phyloP scores from a whole-genome alignment of 2,797 vertebrate genomes.

The Crenuchus spilurus region DNA sequence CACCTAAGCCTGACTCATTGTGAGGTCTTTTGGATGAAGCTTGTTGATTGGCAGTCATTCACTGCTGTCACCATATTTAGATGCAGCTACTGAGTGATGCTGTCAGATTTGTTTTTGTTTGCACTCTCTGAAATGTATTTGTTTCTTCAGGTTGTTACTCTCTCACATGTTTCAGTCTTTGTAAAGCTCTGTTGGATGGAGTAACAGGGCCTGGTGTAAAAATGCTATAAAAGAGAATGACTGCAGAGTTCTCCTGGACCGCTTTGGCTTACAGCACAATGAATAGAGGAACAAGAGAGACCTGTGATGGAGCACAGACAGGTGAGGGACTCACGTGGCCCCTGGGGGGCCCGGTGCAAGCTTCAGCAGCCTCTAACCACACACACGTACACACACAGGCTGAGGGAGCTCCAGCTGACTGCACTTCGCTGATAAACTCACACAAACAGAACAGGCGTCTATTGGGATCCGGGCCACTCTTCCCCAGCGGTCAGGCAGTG shows the following conservation, averaged over 20 bases:
- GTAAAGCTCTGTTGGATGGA: not conserved
- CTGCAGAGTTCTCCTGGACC: slow-evolving; percentile 1
- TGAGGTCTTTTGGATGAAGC: not conserved
- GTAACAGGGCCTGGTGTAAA: not conserved
- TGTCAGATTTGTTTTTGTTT: not conserved
- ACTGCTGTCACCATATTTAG: not conserved
- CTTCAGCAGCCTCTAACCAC: slow-evolving; percentile 7
- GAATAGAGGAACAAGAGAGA: slow-evolving; percentile 33
- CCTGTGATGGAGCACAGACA: slow-evolving; percentile 39
- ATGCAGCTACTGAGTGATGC: not conserved
- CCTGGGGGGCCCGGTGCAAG: slow-evolving; percentile 1
- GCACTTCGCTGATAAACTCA: slow-evolving; percentile 58
- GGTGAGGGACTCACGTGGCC: slow-evolving; percentile 18
- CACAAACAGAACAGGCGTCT: slow-evolving; percentile 54
- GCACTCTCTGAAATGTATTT: not conserved
- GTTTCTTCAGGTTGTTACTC: not conserved
- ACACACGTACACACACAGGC: slow-evolving; percentile 43
- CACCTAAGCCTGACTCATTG: not conserved
- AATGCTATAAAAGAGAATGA: slow-evolving; percentile 1
- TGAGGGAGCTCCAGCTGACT: slow-evolving; percentile 46
- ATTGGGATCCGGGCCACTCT: slow-evolving; percentile 38
- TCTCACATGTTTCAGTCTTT: not conserved
- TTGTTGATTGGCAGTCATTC: not conserved
- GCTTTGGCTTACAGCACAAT: not conserved
- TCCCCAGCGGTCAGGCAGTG: slow-evolving; percentile 39